phyloP scores from a whole-genome alignment of 2,113 vertebrate species.

The Pelobates fuscus region DNA sequence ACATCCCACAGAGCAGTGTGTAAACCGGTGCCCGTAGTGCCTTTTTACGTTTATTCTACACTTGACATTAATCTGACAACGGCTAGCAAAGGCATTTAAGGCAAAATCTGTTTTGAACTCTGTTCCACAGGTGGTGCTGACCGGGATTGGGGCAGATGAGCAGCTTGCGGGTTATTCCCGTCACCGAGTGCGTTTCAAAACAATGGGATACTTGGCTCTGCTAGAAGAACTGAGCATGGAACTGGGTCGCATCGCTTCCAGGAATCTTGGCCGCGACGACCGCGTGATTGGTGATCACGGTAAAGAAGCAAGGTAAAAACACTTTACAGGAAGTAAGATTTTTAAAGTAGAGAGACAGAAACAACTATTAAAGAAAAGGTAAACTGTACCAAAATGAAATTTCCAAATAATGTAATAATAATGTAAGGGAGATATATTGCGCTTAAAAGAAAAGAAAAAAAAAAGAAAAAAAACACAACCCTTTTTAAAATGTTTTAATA shows the following conservation, averaged over 20 bases:
- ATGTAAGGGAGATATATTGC: no score
- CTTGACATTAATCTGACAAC: no score
- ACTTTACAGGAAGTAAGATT: neutral
- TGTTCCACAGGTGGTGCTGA: constrained; percentile 79
- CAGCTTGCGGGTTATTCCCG: constrained; percentile 94
- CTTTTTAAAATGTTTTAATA: no score
- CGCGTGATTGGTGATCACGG: constrained; percentile 87
- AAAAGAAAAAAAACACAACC: no score
- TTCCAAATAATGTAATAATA: no score
- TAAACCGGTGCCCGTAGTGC: no score
- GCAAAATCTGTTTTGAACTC: neutral
- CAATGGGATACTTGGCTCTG: constrained; percentile 73
- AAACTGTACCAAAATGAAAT: no score
- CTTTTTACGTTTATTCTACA: no score
- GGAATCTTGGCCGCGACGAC: constrained; percentile 94
- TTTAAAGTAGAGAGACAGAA: neutral
- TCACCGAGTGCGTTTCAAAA: constrained; percentile 80
- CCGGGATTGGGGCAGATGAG: constrained; percentile 93
- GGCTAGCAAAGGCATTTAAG: no score
- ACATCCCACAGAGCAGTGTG: no score
- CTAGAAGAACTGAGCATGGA: constrained; percentile 87
- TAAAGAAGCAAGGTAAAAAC: constrained; percentile 87
- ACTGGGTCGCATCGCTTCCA: constrained; percentile 82
- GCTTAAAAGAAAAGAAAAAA: no score
- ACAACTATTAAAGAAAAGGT: neutral